Base-by-base conservation (phyloP, 1,140 invertebrate species). In the Choristoneura fumiferana region DNA sequence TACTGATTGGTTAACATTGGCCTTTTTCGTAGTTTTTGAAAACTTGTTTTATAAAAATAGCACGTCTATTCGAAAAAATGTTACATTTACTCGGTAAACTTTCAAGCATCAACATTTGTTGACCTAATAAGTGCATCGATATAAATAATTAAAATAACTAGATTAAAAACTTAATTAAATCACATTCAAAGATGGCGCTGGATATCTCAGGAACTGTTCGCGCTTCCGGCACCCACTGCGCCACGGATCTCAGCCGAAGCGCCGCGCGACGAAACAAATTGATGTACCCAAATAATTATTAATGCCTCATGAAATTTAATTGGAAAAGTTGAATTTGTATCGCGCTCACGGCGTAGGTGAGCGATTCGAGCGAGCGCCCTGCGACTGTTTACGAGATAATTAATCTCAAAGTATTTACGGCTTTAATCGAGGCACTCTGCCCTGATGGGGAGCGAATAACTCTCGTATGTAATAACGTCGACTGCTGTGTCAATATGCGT, bases 241-340 rank as follows among this genome's bases (percentile, higher is more conserved):
- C 8, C 43, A 17, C 43, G n/a, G 17, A 18, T 15, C 43, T 29
- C 17, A 18, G 43, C 77, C 63, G 72, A 57, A n/a, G n/a, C n/a
- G 64, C 63, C 62, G 67, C 63, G 71, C 78, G 81, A 86, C 84
- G 89, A 87, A 90, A 90, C 87, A 90, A 90, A 90, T 90, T 90
- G 87, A 90, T 90, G 88, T 90, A 90, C 88, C 89, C 84, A 89
- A 90, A 90, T 90, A 90, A 90, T 90, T 90, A 90, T 90, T 90
- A 87, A 89, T 90, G 89, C 89, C 86, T 89, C 88, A 90, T 84
- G 87, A 90, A 90, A 90, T 90, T 90, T 90, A 90, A 90, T 90
- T 90, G 89, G 89, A 90, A 90, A 90, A 90, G 88, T 90, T 89
- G 86, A 87, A 89, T 89, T 87, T 85, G 86, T 89, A 87, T 87